Base-by-base conservation (phyloP, 2,113 vertebrate genomes). In the Origma solitaria region DNA sequence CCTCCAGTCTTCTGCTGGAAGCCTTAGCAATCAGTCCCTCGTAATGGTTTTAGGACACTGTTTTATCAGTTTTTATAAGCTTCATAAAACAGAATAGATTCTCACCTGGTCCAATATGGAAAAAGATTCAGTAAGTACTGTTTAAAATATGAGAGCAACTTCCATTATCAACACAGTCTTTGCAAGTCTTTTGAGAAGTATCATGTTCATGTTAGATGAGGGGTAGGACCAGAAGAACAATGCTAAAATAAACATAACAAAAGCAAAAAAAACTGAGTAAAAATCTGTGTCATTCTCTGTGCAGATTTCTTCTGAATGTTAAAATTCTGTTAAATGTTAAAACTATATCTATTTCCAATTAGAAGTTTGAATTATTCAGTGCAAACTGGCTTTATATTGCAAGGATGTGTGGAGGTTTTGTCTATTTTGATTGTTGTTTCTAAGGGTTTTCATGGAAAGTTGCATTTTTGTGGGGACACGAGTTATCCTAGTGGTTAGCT, bases 351-450 rank as follows among this genome's bases (percentile, higher is more conserved):
- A 30, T 80, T 91, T 92, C 73, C 38, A 42, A 44, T 92, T 85
- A 87, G 70, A 82, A 30, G 42, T 79, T 77, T 91, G 70, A 95
- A 85, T 92, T 94, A 82, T 70, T 91, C 71, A 87, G 49, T 57
- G 53, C 76, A 50, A 85, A 77, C 23, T 87, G 53, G 33, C n/a
- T 92, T 92, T 80, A 33, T 80, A 45, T 58, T 82, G 37, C 57
- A 90, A 54, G 24, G 24, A 47, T 83, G 4, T 51, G 44, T 19
- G 28, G 40, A 12, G 2, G 1, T 78, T 93, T 91, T 90, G 15
- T 57, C 71, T 87, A 15, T 49, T 94, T 89, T 62, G 62, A 66
- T 95, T 92, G 31, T 66, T 86, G 17, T 84, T 95, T 86, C 47
- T 88, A 70, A 69, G 53, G 13, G 8, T 25, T 79, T 85, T 91